Evolutionary conservation across 2,888 invertebrate genomes (phyloP), one percentile per base, ranked within the genome.

Genomic region (Arctia plantaginis): DNA sequence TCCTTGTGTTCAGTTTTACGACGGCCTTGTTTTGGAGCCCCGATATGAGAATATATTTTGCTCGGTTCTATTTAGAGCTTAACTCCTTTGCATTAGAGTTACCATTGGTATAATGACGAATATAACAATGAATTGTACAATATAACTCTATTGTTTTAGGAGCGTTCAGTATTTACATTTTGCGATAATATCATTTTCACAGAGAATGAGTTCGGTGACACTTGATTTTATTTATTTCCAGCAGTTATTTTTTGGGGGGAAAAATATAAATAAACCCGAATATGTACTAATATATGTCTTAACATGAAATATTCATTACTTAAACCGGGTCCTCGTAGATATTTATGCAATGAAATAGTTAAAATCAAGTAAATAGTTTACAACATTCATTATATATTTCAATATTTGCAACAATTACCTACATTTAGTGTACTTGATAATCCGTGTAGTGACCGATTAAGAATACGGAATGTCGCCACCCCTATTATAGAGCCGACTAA

Each of bases 1-100:
- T 69, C 86, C 73, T 82, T 84, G 87, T 67, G 59, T 69, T 35
- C 74, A 76, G 73, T 79, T 76, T 76, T 78, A 79, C 79, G 83
- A 83, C 88, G 91, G 90, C 92, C 92, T 93, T 91, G 93, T 88
- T 81, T 82, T 85, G 84, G 81, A 27, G 27, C 75, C 83, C 81
- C 86, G 86, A 85, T 88, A 85, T 85, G 86, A 85, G 84, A 87
- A 87, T 87, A 76, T 84, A 78, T 78, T 47, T 78, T 77, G 79
- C 76, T 86, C 80, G 77, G 84, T 81, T 80, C 79, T 75, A 82
- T 87, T 89, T 84, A 87, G 82, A 80, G 86, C 90, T 85, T 83
- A 87, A 82, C 81, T 76, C 72, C 81, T 79, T 79, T 77, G 84
- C 79, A 82, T 84, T 90, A 90, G 80, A 86, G 89, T 85, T 66